These are phyloP conservation scores for Rotaria magnacalcarata DNA, from an alignment of 2,888 invertebrate genomes.

Conservation along the genomic window DNA sequence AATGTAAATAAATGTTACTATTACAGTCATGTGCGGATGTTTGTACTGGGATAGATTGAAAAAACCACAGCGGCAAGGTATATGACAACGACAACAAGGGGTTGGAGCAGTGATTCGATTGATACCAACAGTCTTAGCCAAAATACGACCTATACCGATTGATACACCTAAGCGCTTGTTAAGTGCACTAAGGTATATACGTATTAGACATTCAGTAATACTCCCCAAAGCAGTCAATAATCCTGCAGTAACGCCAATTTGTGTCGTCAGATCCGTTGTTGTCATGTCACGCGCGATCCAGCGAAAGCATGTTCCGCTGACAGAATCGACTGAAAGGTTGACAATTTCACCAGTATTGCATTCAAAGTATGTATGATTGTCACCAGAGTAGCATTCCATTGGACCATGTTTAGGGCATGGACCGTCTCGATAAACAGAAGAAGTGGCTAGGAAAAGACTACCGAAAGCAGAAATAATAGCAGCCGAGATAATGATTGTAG, in stretches of 20 bases:
- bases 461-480: background rate
- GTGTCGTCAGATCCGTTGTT: background rate
- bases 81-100: background rate
- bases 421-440: background rate
- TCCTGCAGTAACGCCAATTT: background rate
- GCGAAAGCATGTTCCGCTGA: background rate
- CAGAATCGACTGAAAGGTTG: background rate
- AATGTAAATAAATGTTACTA: background rate
- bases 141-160: background rate
- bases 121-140: background rate
- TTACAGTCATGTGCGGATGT: background rate
- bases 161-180: background rate
- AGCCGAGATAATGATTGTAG: background rate
- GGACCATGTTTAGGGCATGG: background rate
- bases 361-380: background rate
- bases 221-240: background rate
- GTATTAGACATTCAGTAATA: background rate
- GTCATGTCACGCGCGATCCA: background rate
- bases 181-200: background rate
- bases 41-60: background rate
- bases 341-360: background rate
- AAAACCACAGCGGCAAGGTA: background rate
- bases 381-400: background rate
- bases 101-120: background rate
- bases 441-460: background rate